Evolutionary conservation across 2,113 vertebrate species (phyloP).

Genomic region (Pelobates fuscus): DNA sequence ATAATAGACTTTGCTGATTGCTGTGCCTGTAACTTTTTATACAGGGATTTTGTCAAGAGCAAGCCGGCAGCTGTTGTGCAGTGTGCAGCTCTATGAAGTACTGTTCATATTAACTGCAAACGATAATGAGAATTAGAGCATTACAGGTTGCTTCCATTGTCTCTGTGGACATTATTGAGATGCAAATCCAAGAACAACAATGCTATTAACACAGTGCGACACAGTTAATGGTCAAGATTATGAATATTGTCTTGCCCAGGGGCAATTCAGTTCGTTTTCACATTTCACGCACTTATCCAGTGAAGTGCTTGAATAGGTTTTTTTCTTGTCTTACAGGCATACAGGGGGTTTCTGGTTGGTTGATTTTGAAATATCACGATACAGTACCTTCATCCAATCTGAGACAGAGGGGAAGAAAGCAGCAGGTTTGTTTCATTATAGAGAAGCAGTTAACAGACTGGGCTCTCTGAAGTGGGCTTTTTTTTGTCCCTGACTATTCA

Average conservation of each 20-base stretch:
- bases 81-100: not conserved
- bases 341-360: slow-evolving; percentile 44
- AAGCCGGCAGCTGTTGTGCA: not conserved
- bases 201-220: not conserved
- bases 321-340: slow-evolving; percentile 2
- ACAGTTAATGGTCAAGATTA: slow-evolving; percentile 25
- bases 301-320: slow-evolving; percentile 25
- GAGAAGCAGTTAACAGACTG: slow-evolving; percentile 11
- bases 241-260: not conserved
- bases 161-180: slow-evolving; percentile 5
- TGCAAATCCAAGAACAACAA: slow-evolving; percentile 24
- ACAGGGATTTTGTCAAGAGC: not conserved
- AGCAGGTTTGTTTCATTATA: slow-evolving; percentile 30
- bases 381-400: slow-evolving; percentile 6
- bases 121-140: slow-evolving; percentile 21
- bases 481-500: not conserved
- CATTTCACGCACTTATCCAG: slow-evolving; percentile 15
- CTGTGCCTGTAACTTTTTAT: not conserved
- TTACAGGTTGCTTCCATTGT: slow-evolving; percentile 7
- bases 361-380: slow-evolving; percentile 49
- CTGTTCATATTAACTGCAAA: not conserved
- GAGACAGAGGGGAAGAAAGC: slow-evolving; percentile 21
- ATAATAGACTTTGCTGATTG: slow-evolving; percentile 17
- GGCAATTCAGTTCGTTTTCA: slow-evolving; percentile 6
- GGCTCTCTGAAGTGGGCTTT: slow-evolving; percentile 8